These are phyloP conservation scores for Porites rus DNA, from an alignment of 92 coral and sea anemone genomes.

Conservation along the genomic window DNA sequence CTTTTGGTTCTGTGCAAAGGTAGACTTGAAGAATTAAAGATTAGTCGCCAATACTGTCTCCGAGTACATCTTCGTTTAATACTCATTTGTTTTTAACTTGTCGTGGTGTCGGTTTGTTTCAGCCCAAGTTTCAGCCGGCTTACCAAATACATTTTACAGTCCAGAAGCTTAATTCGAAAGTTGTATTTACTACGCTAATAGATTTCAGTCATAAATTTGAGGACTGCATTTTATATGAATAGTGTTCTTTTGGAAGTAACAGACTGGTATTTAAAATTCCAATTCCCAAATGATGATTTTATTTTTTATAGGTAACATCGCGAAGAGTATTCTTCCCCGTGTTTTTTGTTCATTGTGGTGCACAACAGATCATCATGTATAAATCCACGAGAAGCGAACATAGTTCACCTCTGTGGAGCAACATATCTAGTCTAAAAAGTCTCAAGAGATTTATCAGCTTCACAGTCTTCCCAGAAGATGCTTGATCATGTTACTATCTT, in stretches of 20 bases:
- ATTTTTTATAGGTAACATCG: background rate
- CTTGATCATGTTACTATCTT: background rate
- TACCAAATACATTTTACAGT: background rate
- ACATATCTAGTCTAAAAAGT: background rate
- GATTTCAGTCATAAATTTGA: background rate
- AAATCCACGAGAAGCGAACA: background rate
- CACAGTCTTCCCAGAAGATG: background rate
- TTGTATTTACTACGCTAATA: background rate
- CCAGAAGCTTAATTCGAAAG: background rate
- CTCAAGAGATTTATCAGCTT: background rate
- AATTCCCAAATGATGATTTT: background rate
- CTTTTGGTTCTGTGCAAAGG: too few species aligned
- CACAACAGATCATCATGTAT: too few species aligned
- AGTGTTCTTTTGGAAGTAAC: background rate
- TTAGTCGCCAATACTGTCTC: too few species aligned
- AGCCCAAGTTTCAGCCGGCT: background rate
- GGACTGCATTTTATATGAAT: background rate
- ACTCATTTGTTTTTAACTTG: background rate
- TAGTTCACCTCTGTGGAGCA: background rate
- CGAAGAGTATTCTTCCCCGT: too few species aligned
- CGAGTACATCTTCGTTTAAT: too few species aligned
- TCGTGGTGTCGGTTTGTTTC: background rate
- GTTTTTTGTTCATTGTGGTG: too few species aligned
- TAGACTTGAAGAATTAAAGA: too few species aligned
- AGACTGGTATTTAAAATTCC: too few species aligned